Evolutionary conservation across 1,140 invertebrate genomes (phyloP), one percentile per base, ranked within the genome.

Genomic region (Tribolium castaneum): DNA sequence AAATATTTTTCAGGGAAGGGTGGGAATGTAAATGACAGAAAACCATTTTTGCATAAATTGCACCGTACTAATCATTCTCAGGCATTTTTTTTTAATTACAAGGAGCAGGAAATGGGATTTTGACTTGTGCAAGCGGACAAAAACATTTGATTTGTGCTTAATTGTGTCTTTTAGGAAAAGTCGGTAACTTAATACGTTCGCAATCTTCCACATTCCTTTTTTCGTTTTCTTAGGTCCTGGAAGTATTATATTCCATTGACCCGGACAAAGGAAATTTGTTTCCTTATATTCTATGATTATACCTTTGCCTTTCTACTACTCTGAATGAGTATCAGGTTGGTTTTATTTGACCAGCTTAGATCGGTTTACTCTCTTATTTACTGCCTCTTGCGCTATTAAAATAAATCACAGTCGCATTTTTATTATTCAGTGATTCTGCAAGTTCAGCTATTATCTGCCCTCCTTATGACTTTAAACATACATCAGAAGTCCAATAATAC

Each of bases 21-120:
- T 35, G 30, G 30, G 34, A 66, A 66, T 66, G 59, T 34, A 66
- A 66, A 66, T 66, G 59, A 66, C 59, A 35, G n/a, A 66, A 35
- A 30, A 30, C 51, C 59, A 66, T 66, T 66, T 66, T 66, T 66
- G 59, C 25, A 66, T 35, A 66, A 66, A 45, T 22, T 59, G 3
- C 59, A 66, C 9, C 13, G 12, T 14, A 13, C 3, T 52, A 19
- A 52, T 52, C 16, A 14, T 52, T 14, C 51, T 0, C 13, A 52
- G 16, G 6, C 51, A 16, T 52, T 52, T 52, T n/a, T 13, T 14
- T 16, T 30, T 30, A 30, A 30, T 30, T 30, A 30, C 25, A 30
- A 30, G 6, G 25, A 30, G 25, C 25, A 30, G 6, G 25, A 30
- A 30, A 30, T 30, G 25, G 6, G 5, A 30, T 30, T 30, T 30